Evolutionary conservation across 1,140 invertebrate species (phyloP), one percentile per base, ranked within the genome.

Genomic region (Carcinoscorpius rotundicauda): DNA sequence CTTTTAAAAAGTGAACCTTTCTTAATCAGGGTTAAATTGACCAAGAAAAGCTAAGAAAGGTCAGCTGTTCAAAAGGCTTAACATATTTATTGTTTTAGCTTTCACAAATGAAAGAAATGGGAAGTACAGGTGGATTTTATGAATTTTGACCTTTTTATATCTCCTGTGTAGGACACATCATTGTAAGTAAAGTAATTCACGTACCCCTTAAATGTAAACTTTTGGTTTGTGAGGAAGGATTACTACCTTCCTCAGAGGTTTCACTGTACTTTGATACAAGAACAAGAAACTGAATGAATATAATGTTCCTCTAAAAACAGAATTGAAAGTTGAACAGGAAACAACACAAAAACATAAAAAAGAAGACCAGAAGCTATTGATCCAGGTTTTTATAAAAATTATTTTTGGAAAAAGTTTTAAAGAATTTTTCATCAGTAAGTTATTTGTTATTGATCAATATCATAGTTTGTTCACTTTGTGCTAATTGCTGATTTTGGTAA

Each of bases 331-430:
- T 68, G 97, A 99, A 79, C 93, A 96, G 77, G 95, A 98, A 77
- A 87, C 89, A 59, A 97, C 96, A 52, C 93, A 98, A 77, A 97
- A 97, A 78, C 90, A 97, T 79, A 97, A 99, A 74, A 97, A 99
- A 78, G 96, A 99, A 79, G 96, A 99, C 79, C 82, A 97, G 62
- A 98, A 98, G 78, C 83, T 97, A 71, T 82, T 98, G 60, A 98
- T 95, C 78, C 94, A 73, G 65, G 71, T 72, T 63, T 58, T 29
- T 29, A 2, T 29, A 1, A 1, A 2, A 29, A 29, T 29, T 29
- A 29, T 29, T 29, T 29, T 29, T 29, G 29, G 29, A 29, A 29
- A 29, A 29, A 29, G 29, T 29, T 29, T 29, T n/a, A n/a, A 29
- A 29, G 29, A 29, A 29, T 29, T 29, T 29, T 29, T 29, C 29